A percentile compares a stretch with the other conserved stretches of the same genome.
phyloP scores from a whole-genome alignment of 1,140 invertebrate genomes.

The Pinna nobilis region DNA sequence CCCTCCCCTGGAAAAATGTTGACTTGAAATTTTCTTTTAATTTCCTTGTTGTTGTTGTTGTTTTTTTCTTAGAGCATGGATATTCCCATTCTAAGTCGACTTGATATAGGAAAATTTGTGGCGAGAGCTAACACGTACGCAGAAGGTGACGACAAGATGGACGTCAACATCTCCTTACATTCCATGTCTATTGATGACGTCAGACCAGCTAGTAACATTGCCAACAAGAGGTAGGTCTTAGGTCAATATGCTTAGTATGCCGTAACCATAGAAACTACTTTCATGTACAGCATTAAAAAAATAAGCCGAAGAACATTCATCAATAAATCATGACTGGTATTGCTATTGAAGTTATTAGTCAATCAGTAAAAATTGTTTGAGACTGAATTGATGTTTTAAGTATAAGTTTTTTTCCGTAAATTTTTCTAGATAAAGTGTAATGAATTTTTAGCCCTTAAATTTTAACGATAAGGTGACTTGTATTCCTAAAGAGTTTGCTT shows the following conservation, averaged over 20 bases:
- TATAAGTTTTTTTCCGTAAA: too few species aligned
- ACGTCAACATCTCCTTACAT: conserved; percentile 82
- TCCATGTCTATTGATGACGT: conserved; percentile 84
- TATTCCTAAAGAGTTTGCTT: too few species aligned
- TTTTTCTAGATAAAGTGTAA: too few species aligned
- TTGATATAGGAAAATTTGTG: conserved; percentile 83
- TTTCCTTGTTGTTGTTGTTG: too few species aligned
- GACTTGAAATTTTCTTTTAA: too few species aligned
- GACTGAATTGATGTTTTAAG: too few species aligned
- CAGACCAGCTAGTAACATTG: conserved; percentile 79
- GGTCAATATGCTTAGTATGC: neutral
- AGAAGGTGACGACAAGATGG: conserved; percentile 81
- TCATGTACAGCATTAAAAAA: too few species aligned
- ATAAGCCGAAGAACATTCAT: neutral
- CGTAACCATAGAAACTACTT: neutral
- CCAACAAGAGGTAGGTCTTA: conserved; percentile 80
- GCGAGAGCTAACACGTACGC: conserved; percentile 77
- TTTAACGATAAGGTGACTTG: too few species aligned
- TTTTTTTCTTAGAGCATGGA: neutral
- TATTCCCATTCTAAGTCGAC: conserved; percentile 61
- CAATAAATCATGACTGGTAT: neutral
- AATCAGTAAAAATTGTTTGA: neutral
- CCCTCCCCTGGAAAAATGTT: too few species aligned
- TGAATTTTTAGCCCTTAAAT: too few species aligned
- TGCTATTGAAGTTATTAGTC: neutral